Conservation (phyloP, 1,140 invertebrate species). For the Tetramorium simillimum region DNA sequence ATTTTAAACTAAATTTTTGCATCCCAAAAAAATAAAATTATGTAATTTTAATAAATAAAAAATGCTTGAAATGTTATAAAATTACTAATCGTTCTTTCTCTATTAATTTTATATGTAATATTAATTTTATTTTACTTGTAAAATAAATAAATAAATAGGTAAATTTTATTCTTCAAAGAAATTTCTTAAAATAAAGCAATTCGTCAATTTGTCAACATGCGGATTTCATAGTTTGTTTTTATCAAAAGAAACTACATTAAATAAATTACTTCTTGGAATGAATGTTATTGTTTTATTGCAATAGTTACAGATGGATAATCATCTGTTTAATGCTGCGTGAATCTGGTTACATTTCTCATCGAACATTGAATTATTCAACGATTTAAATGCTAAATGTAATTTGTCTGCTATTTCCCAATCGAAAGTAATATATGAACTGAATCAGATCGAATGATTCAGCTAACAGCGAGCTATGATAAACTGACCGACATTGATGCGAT, state of each 20-base stretch:
- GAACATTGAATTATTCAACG: background rate
- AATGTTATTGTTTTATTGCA: background rate
- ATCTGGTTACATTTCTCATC: background rate
- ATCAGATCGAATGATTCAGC: background rate
- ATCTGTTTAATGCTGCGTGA: background rate
- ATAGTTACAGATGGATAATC: background rate
- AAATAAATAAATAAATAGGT: background rate
- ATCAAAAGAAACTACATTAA: background rate
- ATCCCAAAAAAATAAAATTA: too few species aligned
- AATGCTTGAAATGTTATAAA: background rate
- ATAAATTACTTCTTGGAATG: background rate
- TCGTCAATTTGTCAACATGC: background rate
- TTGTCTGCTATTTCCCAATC: background rate
- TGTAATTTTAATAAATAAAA: background rate
- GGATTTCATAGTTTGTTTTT: background rate
- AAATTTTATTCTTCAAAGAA: background rate
- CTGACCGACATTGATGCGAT: background rate
- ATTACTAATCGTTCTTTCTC: background rate
- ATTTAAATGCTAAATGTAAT: slow-evolving; percentile 11
- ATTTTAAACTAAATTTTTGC: too few species aligned
- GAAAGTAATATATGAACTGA: background rate
- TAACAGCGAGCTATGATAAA: background rate
- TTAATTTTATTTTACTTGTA: background rate
- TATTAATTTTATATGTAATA: background rate
- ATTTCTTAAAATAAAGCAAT: background rate